These are phyloP conservation scores for Octopus sinensis DNA, from an alignment of 1,140 invertebrate species.

Conservation along the genomic window DNA sequence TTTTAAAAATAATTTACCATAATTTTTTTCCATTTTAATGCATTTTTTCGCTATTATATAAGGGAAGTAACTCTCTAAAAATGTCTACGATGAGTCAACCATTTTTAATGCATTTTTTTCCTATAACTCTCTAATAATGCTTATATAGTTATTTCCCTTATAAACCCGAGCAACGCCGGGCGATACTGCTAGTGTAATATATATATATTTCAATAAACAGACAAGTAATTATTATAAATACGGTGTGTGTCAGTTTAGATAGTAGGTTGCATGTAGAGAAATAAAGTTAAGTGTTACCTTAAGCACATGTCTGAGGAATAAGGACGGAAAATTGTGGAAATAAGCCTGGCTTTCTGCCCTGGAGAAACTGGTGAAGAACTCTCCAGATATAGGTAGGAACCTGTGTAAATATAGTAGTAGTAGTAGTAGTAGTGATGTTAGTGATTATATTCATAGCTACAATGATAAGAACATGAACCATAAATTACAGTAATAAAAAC, in stretches of 20 bases:
- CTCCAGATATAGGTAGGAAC: constrained; percentile 4
- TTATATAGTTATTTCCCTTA: no score
- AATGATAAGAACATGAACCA: neutral
- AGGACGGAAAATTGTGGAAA: neutral
- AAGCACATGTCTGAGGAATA: neutral
- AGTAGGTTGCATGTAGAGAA: neutral
- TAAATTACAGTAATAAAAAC: neutral
- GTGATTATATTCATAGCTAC: neutral
- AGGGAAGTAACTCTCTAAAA: no score
- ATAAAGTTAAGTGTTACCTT: neutral
- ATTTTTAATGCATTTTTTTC: no score
- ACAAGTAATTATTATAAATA: neutral
- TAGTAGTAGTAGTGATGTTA: neutral
- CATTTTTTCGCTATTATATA: no score
- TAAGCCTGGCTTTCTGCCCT: neutral
- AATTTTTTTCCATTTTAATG: no score
- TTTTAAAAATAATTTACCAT: no score
- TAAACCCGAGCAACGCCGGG: no score
- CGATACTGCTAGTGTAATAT: neutral
- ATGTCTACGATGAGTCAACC: no score
- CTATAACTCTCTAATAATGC: no score
- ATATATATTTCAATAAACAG: neutral
- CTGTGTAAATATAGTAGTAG: neutral
- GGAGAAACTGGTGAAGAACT: neutral
- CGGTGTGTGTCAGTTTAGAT: neutral